Conservation (phyloP, 2,797 vertebrate species). For the Erpetoichthys calabaricus region DNA sequence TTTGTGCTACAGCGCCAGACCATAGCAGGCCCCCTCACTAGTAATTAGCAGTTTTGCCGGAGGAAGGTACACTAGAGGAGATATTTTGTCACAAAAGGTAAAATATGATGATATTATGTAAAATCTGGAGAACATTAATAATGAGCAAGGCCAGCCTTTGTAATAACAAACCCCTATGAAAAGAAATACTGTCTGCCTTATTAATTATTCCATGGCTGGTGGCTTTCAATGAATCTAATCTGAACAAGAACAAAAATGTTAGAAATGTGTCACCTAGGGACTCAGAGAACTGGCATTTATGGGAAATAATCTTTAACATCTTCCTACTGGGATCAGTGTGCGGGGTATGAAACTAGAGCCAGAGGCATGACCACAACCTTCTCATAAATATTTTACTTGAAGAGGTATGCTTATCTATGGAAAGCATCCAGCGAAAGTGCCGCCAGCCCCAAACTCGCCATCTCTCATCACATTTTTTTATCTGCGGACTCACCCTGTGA, state of each 20-base stretch:
- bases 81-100: no score
- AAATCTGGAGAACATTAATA: neutral
- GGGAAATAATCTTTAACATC: constrained; percentile 35
- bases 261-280: constrained; percentile 23
- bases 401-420: neutral
- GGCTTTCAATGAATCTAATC: constrained; percentile 7
- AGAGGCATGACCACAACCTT: constrained; percentile 24
- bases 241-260: constrained; percentile 6
- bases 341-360: constrained; percentile 29
- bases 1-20: no score
- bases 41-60: no score
- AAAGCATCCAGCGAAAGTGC: no score
- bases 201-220: constrained; percentile 5
- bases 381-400: constrained; percentile 36
- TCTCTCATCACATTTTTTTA: no score
- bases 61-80: no score
- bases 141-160: neutral
- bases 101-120: neutral
- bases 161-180: constrained; percentile 1
- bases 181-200: neutral
- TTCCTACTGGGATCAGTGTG: constrained; percentile 25
- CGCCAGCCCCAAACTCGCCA: no score
- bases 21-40: no score
- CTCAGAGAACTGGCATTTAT: constrained; percentile 29
- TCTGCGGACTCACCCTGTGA: no score